phyloP scores from a whole-genome alignment of 2,113 vertebrate genomes.

The Caretta caretta region DNA sequence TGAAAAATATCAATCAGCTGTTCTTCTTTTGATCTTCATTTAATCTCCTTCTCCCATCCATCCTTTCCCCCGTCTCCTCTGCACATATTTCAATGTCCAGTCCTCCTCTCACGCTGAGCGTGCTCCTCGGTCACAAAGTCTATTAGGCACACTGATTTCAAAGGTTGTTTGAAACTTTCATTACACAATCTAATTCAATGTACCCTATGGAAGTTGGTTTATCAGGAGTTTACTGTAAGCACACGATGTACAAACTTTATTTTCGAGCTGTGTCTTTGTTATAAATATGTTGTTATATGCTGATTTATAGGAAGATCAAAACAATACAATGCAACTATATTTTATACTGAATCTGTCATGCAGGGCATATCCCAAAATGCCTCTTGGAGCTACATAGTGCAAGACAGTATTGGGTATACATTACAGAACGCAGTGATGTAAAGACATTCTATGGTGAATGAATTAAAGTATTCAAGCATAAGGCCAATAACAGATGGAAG shows the following conservation, averaged over 20 bases:
- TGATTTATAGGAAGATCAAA: slow-evolving; percentile 36
- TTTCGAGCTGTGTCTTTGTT: neutral
- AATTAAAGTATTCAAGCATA: slow-evolving; percentile 53
- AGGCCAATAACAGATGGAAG: neutral
- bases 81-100: neutral
- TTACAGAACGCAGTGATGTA: slow-evolving; percentile 28
- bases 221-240: neutral
- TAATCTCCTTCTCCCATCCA: neutral
- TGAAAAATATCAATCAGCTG: neutral
- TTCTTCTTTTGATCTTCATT: neutral
- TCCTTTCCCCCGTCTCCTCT: neutral
- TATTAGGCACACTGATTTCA: neutral
- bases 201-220: neutral
- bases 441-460: slow-evolving; percentile 28
- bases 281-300: neutral
- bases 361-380: slow-evolving; percentile 28
- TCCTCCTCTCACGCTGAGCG: neutral
- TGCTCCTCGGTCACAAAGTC: neutral
- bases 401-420: neutral
- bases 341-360: slow-evolving; percentile 26
- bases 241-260: neutral
- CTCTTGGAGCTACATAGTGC: neutral
- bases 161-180: neutral
- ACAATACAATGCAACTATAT: slow-evolving; percentile 6
- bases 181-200: neutral